Evolutionary conservation across 2,797 vertebrate genomes (phyloP).

Genomic region (Pantherophis vulpinus): DNA sequence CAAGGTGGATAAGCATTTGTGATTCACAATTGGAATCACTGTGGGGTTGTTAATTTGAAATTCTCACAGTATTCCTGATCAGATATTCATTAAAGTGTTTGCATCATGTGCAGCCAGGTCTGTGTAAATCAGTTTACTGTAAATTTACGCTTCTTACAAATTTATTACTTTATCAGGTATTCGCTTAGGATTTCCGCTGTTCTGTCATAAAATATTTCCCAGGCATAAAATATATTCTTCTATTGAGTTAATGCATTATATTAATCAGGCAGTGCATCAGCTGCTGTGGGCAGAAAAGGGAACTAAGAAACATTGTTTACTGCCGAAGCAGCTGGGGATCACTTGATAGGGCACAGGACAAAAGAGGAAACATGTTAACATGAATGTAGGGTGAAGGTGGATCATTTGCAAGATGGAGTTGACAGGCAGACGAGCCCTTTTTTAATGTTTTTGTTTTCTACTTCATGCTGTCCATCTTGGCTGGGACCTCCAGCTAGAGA

Average conservation of each 20-base stretch:
- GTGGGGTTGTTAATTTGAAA: slow-evolving; percentile 59
- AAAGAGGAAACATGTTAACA: background rate
- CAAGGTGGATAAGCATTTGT: slow-evolving; percentile 63
- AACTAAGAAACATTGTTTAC: slow-evolving; percentile 26
- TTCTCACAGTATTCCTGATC: slow-evolving; percentile 51
- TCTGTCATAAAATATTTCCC: slow-evolving; percentile 47
- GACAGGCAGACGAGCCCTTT: background rate
- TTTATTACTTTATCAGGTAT: slow-evolving; percentile 54
- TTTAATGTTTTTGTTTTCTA: background rate
- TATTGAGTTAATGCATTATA: slow-evolving; percentile 28
- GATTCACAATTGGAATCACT: slow-evolving; percentile 59
- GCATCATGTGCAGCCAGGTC: slow-evolving; percentile 41
- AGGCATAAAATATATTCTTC: slow-evolving; percentile 45
- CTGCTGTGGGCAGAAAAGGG: slow-evolving; percentile 10
- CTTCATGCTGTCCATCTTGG: background rate
- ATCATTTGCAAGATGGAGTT: background rate
- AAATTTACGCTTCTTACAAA: slow-evolving; percentile 55
- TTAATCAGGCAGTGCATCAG: slow-evolving; percentile 6
- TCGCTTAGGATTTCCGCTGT: slow-evolving; percentile 53
- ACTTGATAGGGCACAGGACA: background rate
- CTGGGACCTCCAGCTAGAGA: background rate
- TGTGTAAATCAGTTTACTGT: slow-evolving; percentile 49
- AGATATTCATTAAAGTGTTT: slow-evolving; percentile 59
- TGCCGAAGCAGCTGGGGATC: background rate
- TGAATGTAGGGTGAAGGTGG: background rate